These are phyloP conservation scores for Plagodis pulveraria DNA, from an alignment of 2,888 invertebrate genomes.

Conservation along the genomic window DNA sequence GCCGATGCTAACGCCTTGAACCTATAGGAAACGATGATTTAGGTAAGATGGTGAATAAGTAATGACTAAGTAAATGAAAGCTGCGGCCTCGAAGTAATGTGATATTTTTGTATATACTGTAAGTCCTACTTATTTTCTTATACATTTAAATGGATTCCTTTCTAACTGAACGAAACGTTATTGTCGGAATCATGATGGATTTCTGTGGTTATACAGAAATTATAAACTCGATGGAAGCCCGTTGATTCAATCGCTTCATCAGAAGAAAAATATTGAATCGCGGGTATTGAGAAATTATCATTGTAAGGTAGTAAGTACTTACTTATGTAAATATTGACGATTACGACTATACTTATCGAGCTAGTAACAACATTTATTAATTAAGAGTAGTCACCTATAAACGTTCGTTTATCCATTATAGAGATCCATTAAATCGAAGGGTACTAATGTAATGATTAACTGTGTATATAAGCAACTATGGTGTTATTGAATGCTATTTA, in stretches of 20 bases:
- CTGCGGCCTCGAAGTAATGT: slow-evolving; percentile 85
- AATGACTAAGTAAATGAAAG: slow-evolving; percentile 82
- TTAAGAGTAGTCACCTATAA: slow-evolving; percentile 72
- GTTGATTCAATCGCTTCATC: slow-evolving; percentile 30
- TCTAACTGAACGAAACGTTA: slow-evolving; percentile 74
- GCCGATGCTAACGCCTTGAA: slow-evolving; percentile 77
- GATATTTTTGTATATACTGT: slow-evolving; percentile 85
- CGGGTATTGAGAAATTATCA: slow-evolving; percentile 43
- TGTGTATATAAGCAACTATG: slow-evolving; percentile 74
- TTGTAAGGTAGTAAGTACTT: slow-evolving; percentile 52
- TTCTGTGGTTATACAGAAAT: slow-evolving; percentile 53
- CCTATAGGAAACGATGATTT: slow-evolving; percentile 64
- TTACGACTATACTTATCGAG: slow-evolving; percentile 66
- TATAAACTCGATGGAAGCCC: slow-evolving; percentile 42
- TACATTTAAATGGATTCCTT: slow-evolving; percentile 83
- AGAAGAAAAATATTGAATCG: slow-evolving; percentile 37
- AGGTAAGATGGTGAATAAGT: slow-evolving; percentile 78
- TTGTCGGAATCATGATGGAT: slow-evolving; percentile 64
- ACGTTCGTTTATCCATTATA: slow-evolving; percentile 73
- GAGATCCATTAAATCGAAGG: slow-evolving; percentile 80
- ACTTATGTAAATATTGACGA: slow-evolving; percentile 78
- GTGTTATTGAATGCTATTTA: slow-evolving; percentile 80
- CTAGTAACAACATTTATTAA: slow-evolving; percentile 61
- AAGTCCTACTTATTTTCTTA: slow-evolving; percentile 85
- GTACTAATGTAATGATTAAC: slow-evolving; percentile 79